A percentile compares a stretch with the other conserved stretches of the same genome.
phyloP scores from a whole-genome alignment of 2,113 vertebrate species.

The Pipa parva region DNA sequence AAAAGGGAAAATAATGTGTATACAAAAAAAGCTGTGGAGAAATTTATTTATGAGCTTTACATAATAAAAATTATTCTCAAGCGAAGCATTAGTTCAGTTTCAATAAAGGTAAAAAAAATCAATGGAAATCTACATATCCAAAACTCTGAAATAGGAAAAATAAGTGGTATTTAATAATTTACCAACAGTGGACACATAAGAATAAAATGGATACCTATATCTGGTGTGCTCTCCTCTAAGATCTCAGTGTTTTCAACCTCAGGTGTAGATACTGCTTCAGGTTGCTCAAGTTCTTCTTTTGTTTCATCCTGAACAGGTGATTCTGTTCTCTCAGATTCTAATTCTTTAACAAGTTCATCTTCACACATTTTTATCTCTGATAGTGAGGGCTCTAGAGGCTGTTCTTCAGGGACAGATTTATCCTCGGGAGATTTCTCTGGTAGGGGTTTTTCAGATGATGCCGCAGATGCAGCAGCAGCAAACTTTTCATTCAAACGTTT shows the following conservation, averaged over 20 bases:
- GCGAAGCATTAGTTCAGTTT: too few relatives aligned
- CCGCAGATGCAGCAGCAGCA: conserved; percentile 45
- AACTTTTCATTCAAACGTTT: conserved; percentile 93
- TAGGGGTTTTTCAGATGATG: conserved; percentile 60
- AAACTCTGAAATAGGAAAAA: too few relatives aligned
- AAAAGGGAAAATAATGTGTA: too few relatives aligned
- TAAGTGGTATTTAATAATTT: not conserved
- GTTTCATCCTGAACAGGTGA: conserved; percentile 27
- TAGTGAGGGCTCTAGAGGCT: not conserved
- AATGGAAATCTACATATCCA: too few relatives aligned
- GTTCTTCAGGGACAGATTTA: not conserved
- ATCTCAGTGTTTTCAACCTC: conserved; percentile 59
- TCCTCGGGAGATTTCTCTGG: conserved; percentile 47
- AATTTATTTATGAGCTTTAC: too few relatives aligned
- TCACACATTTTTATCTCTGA: conserved; percentile 48
- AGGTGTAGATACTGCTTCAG: conserved; percentile 50
- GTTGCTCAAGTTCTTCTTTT: conserved; percentile 47
- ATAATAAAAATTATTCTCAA: too few relatives aligned
- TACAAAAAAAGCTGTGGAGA: too few relatives aligned
- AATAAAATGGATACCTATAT: conserved; percentile 29
- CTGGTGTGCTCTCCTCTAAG: conserved; percentile 54
- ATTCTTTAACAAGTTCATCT: conserved; percentile 54
- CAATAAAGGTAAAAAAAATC: too few relatives aligned
- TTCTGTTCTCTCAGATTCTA: conserved; percentile 51
- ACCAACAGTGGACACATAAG: too few relatives aligned